phyloP scores from a whole-genome alignment of 2,888 invertebrate species.

The Drosophila setosimentum region DNA sequence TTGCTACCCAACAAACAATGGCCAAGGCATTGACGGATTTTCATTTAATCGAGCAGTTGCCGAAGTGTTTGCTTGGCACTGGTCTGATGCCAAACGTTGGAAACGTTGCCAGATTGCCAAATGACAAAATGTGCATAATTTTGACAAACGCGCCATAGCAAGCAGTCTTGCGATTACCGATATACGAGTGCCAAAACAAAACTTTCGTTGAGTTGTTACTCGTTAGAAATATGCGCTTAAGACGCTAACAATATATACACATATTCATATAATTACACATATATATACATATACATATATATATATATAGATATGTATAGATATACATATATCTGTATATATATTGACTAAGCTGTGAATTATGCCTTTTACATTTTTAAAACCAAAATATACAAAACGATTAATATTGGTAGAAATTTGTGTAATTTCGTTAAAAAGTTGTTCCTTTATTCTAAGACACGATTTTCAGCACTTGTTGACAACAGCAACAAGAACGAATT shows the following conservation, averaged over 20 bases:
- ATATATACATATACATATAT: too few relatives aligned
- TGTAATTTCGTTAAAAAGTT: slow-evolving; percentile 52
- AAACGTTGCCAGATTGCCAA: slow-evolving; percentile 45
- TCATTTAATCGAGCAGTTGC: slow-evolving; percentile 28
- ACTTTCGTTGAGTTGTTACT: not conserved
- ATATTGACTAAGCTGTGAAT: not conserved
- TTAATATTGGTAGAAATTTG: slow-evolving; percentile 26
- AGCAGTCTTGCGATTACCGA: slow-evolving; percentile 26
- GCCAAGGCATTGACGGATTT: slow-evolving; percentile 23
- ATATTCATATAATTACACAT: too few relatives aligned
- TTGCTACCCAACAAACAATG: slow-evolving; percentile 61
- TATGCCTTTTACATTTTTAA: not conserved
- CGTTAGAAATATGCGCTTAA: not conserved
- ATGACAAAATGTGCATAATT: slow-evolving; percentile 17
- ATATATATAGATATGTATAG: not conserved
- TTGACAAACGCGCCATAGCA: slow-evolving; percentile 15
- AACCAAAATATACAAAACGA: not conserved
- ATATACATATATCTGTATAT: not conserved
- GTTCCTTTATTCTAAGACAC: slow-evolving; percentile 57
- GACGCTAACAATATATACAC: not conserved
- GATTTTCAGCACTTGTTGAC: slow-evolving; percentile 30
- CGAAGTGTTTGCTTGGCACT: slow-evolving; percentile 53
- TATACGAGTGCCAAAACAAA: slow-evolving; percentile 7
- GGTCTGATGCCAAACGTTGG: slow-evolving; percentile 13
- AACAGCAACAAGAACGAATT: slow-evolving; percentile 30